phyloP scores from a whole-genome alignment of 2,888 invertebrate genomes.

The Crioceris asparagi region DNA sequence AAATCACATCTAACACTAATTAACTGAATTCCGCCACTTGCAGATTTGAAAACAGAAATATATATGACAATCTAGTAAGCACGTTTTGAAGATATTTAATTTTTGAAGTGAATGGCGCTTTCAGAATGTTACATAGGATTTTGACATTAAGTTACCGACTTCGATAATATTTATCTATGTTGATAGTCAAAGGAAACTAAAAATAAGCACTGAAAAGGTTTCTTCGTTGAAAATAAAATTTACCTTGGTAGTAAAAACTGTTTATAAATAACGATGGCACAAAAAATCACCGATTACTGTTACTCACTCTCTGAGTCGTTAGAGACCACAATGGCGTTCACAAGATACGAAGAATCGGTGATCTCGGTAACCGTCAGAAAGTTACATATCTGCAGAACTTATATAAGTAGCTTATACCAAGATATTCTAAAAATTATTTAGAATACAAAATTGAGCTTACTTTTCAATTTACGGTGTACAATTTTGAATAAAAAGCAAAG shows the following conservation, averaged over 20 bases:
- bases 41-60: background rate
- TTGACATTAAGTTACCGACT: slow-evolving; percentile 54
- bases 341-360: slow-evolving; percentile 27
- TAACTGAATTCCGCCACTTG: slow-evolving; percentile 1
- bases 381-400: background rate
- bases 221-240: slow-evolving; percentile 26
- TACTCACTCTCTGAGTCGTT: slow-evolving; percentile 57
- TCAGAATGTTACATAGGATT: slow-evolving; percentile 56
- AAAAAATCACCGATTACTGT: slow-evolving; percentile 60
- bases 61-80: slow-evolving; percentile 10
- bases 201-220: slow-evolving; percentile 36
- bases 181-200: slow-evolving; percentile 35
- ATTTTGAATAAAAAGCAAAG: slow-evolving; percentile 14
- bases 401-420: background rate
- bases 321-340: slow-evolving; percentile 79
- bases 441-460: background rate
- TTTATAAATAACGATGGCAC: slow-evolving; percentile 52
- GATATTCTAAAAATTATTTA: background rate
- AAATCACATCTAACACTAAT: background rate
- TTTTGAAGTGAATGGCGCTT: slow-evolving; percentile 49
- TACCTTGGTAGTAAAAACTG: slow-evolving; percentile 37
- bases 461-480: slow-evolving; percentile 13
- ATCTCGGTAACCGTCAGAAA: slow-evolving; percentile 10
- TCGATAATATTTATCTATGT: slow-evolving; percentile 37
- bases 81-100: slow-evolving; percentile 27